Conservation (phyloP, 2,888 invertebrate species). For the Limnephilus marmoratus region DNA sequence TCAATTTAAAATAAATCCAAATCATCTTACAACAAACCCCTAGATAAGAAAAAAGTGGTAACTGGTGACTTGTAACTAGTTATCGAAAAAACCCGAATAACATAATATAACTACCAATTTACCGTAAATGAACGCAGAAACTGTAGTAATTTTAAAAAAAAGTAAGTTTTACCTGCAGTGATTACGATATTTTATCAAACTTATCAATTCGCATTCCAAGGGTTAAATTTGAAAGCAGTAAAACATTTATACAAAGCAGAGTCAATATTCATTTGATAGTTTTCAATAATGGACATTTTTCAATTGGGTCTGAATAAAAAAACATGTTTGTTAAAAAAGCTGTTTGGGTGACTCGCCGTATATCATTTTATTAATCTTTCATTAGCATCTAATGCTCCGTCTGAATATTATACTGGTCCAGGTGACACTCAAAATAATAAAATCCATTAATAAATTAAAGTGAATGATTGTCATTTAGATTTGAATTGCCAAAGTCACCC, state of each 20-base stretch:
- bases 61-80: too few relatives aligned
- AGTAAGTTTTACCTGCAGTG: too few relatives aligned
- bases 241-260: background rate
- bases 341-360: constrained; percentile 34
- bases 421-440: constrained; percentile 41
- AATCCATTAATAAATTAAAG: constrained; percentile 7
- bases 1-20: too few relatives aligned
- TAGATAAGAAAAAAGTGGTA: too few relatives aligned
- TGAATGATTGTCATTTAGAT: constrained; percentile 17
- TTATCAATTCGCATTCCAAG: background rate
- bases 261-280: constrained; percentile 43
- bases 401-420: constrained; percentile 49
- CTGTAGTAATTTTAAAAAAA: too few relatives aligned
- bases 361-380: constrained; percentile 59
- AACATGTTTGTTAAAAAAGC: constrained; percentile 26
- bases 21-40: too few relatives aligned
- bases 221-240: constrained; percentile 20
- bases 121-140: too few relatives aligned
- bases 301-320: constrained; percentile 36
- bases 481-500: background rate
- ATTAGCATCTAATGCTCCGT: constrained; percentile 58
- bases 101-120: too few relatives aligned
- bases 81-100: too few relatives aligned
- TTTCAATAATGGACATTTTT: constrained; percentile 39
- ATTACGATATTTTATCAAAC: too few relatives aligned